Conservation (phyloP, 30 jellyfish, hydroid and myxozoan species). For the Hydra vulgaris region DNA sequence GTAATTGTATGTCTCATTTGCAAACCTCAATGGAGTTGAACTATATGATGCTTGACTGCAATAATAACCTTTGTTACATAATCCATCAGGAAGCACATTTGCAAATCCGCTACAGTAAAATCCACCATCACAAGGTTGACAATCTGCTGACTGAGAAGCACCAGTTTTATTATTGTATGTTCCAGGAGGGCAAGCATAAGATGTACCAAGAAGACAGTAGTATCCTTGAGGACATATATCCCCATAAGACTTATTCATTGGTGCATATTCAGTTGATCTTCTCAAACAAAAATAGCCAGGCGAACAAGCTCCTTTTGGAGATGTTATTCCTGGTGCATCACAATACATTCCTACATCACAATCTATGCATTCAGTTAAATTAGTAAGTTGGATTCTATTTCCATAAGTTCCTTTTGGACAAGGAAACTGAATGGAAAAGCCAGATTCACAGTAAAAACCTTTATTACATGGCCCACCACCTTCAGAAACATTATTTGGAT, state of each 20-base stretch:
- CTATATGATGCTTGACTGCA: conserved; percentile 78
- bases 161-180: conserved; percentile 68
- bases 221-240: conserved; percentile 77
- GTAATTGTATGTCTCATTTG: conserved; percentile 48
- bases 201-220: conserved; percentile 73
- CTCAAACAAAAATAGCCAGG: conserved; percentile 91
- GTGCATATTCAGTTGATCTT: conserved; percentile 46
- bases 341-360: conserved; percentile 95
- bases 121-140: conserved; percentile 87
- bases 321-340: conserved; percentile 60
- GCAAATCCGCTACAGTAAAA: conserved; percentile 73
- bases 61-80: conserved; percentile 74
- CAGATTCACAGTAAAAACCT: conserved; percentile 82
- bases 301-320: conserved; percentile 71
- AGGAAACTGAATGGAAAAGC: conserved; percentile 53
- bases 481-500: conserved; percentile 51
- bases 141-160: conserved; percentile 65
- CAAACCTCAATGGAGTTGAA: conserved; percentile 44
- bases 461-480: conserved; percentile 96
- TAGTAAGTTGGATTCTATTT: conserved; percentile 41
- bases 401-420: conserved; percentile 95
- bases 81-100: conserved; percentile 60
- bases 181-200: conserved; percentile 94
- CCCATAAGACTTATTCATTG: conserved; percentile 58
- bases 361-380: conserved; percentile 45